Conservation (phyloP, 2,797 vertebrate genomes). For the Micromesistius poutassou region DNA sequence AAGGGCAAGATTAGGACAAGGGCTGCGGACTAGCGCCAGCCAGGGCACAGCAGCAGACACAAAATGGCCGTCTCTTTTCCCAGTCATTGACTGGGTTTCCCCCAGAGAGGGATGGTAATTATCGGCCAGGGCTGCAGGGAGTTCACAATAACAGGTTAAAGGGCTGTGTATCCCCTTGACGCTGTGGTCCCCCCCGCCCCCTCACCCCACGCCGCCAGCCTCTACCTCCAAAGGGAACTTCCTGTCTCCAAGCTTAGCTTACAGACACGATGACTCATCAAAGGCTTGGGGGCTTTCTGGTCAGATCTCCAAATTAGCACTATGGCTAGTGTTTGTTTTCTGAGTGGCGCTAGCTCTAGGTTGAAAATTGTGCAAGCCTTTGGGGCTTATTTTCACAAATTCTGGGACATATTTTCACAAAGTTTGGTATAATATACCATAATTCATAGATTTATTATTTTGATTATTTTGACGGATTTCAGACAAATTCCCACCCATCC, state of each 20-base stretch:
- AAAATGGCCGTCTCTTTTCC: slow-evolving; percentile 67
- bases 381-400: slow-evolving; percentile 5
- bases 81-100: slow-evolving; percentile 63
- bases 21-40: slow-evolving; percentile 35
- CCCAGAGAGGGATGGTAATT: slow-evolving; percentile 72
- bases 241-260: slow-evolving; percentile 57
- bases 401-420: neutral
- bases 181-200: slow-evolving; percentile 58
- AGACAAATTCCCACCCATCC: slow-evolving; percentile 23
- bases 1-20: slow-evolving; percentile 68
- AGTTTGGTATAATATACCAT: neutral
- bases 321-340: slow-evolving; percentile 38
- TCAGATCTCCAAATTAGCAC: slow-evolving; percentile 58
- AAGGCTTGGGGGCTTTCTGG: slow-evolving; percentile 47
- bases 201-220: slow-evolving; percentile 17
- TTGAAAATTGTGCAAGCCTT: slow-evolving; percentile 32
- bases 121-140: slow-evolving; percentile 67
- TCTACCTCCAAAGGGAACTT: slow-evolving; percentile 50
- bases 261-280: slow-evolving; percentile 50
- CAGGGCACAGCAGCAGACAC: slow-evolving; percentile 54
- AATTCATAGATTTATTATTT: neutral
- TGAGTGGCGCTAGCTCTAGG: slow-evolving; percentile 31
- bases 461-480: slow-evolving; percentile 24
- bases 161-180: slow-evolving; percentile 76
- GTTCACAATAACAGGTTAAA: slow-evolving; percentile 77